Base-by-base conservation (phyloP, 2,888 invertebrate species). In the Agrochola lychnidis region DNA sequence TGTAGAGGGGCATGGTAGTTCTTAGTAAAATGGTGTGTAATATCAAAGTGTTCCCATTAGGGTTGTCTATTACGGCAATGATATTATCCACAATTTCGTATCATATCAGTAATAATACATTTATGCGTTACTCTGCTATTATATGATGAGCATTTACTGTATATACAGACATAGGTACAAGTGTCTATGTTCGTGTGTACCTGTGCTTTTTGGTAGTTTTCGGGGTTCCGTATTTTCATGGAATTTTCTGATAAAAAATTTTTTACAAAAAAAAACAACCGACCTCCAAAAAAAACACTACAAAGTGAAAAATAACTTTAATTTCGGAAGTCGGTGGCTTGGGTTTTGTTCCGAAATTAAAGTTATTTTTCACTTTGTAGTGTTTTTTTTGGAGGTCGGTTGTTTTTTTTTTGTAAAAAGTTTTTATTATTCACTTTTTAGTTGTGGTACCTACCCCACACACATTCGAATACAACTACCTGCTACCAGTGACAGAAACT, bases 31-130 rank as follows among this genome's bases (percentile, higher is more conserved):
- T 92, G 94, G 94, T 87, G 80, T 85, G 86, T 88, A 81, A 90
- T 90, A 90, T 89, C 90, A 91, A 94, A 93, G 92, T 88, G 92
- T 90, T 90, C 91, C 92, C 92, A 95, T 95, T 93, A 95, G 91
- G 85, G 89, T 86, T 83, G 90, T 89, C 93, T 93, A 95, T 95
- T 94, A 93, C 92, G 69, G 90, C 93, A 94, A 93, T 94, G 93
- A 93, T 94, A 94, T 94, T 95, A 94, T 91, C 90, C 83, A 92
- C 94, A 92, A 94, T 94, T 94, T 94, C 86, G 88, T 92, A 91
- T 92, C 89, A 89, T 93, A 92, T 93, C 92, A 88, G 91, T 92
- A 91, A 91, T 93, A 91, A 93, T 93, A 91, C 90, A 90, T 92
- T 90, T 91, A 90, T 91, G 88, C 88, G 82, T 89, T 88, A 84